Conservation (phyloP, 2,888 invertebrate species). For the Arge pagana region DNA sequence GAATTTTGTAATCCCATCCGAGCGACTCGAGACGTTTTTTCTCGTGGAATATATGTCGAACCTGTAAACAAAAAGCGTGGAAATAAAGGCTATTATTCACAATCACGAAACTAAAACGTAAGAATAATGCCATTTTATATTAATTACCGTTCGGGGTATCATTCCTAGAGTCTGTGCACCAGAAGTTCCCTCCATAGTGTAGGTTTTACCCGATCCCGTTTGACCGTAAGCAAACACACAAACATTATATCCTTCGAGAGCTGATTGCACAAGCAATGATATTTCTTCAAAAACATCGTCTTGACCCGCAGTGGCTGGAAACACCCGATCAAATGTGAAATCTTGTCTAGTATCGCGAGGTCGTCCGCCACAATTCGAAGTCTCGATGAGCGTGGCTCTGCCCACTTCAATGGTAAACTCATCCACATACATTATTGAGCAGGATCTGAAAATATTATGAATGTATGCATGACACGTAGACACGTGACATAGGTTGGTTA, state of each 20-base stretch:
- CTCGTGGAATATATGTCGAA: conserved; percentile 69
- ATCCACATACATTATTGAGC: conserved; percentile 64
- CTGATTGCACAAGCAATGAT: conserved; percentile 82
- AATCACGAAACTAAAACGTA: too few species aligned
- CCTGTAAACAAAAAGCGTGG: too few species aligned
- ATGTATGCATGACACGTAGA: too few species aligned
- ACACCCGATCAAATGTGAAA: conserved; percentile 85
- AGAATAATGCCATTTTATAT: too few species aligned
- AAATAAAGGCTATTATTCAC: too few species aligned
- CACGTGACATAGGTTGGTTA: too few species aligned
- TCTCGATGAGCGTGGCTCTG: conserved; percentile 56
- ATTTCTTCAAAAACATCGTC: conserved; percentile 83
- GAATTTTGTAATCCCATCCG: conserved; percentile 78
- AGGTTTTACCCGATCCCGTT: conserved; percentile 89
- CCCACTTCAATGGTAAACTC: conserved; percentile 68
- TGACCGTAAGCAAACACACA: conserved; percentile 93
- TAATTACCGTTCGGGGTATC: conserved; percentile 81
- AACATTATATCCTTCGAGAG: conserved; percentile 86
- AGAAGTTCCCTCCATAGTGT: conserved; percentile 84
- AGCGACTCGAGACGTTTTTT: conserved; percentile 71
- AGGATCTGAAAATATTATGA: conserved; percentile 54
- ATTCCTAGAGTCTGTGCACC: conserved; percentile 70
- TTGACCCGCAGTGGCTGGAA: conserved; percentile 74
- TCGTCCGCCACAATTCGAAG: conserved; percentile 42
- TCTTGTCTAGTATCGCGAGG: conserved; percentile 64